Evolutionary conservation across 1,140 invertebrate species (phyloP).

Genomic region (Holcopasites calliopsidis): DNA sequence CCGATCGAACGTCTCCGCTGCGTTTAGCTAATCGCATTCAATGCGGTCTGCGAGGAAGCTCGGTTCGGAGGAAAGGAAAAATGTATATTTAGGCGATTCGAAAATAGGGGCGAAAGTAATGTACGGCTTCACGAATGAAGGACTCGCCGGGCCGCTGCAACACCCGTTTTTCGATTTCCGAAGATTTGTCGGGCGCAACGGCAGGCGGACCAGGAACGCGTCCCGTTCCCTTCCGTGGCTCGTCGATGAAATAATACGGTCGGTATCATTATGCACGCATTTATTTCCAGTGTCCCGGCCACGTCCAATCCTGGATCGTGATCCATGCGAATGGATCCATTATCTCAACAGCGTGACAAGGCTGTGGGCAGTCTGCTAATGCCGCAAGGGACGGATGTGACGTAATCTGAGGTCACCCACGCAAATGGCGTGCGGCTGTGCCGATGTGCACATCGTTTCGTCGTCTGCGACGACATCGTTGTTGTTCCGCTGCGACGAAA

Average conservation of each 20-base stretch:
- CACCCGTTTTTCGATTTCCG: slow-evolving; percentile 9
- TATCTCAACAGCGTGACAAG: slow-evolving; percentile 78
- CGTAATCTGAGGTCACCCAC: slow-evolving; percentile 79
- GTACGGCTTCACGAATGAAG: too few relatives aligned
- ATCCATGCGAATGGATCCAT: slow-evolving; percentile 78
- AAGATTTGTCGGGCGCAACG: slow-evolving; percentile 22
- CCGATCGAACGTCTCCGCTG: too few relatives aligned
- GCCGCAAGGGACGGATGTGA: slow-evolving; percentile 77
- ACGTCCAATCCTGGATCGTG: slow-evolving; percentile 74
- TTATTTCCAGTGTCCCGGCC: slow-evolving; percentile 74
- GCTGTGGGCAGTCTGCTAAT: slow-evolving; percentile 77
- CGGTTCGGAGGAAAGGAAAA: not conserved
- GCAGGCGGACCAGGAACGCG: slow-evolving; percentile 54
- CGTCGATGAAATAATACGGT: slow-evolving; percentile 63
- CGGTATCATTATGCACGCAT: slow-evolving; percentile 72
- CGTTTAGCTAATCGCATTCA: not conserved
- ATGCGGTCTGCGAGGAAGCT: not conserved
- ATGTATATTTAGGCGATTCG: not conserved
- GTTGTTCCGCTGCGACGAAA: slow-evolving; percentile 4
- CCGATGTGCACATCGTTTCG: slow-evolving; percentile 34
- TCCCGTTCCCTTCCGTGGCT: slow-evolving; percentile 38
- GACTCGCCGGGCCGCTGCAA: too few relatives aligned
- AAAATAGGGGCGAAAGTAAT: too few relatives aligned
- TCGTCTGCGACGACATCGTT: slow-evolving; percentile 10
- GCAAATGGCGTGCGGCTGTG: slow-evolving; percentile 62